Evolutionary conservation across 1,140 invertebrate species (phyloP), one percentile per base, ranked within the genome.

Genomic region (Rhynchophorus ferrugineus): DNA sequence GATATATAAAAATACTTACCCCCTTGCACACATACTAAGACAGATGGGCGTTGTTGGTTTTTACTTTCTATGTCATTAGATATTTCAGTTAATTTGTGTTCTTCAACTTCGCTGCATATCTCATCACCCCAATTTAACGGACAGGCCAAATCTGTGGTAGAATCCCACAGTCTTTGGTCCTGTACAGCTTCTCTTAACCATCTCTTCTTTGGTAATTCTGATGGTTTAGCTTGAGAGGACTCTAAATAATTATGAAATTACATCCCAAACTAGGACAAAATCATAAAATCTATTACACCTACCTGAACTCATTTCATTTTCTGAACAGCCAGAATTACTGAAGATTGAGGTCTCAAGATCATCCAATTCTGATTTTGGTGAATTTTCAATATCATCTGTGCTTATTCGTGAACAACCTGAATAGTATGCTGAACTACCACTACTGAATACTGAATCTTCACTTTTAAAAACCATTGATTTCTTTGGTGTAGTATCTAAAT

Each of bases 151-250:
- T 73, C 56, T 66, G 62, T 54, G 64, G 71, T 65, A 64, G 73
- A 11, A 65, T 74, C 49, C 59, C 65, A 65, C 17, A 75, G 44
- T 22, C 74, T 70, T 45, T 75, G 73, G 11, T 81, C 76, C 18
- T 76, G 60, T 16, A 74, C 70, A 1, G 77, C 78, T 64, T 80
- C 78, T 2, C 76, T 65, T 9, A 81, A 57, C 80, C 80, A 82
- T n/a, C 78, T 69, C 58, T 81, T 80, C 62, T 82, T 82, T 16
- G 79, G 78, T 51, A 80, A 73, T 47, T 78, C 63, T 61, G 71
- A 53, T 44, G 56, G 49, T 53, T 54, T 50, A 39, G 44, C 7
- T 50, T 56, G 38, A 35, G 53, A 45, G 24, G 58, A 60, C 24
- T 19, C 49, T 57, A 7, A 18, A 47, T 17, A 7, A n/a, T 34